phyloP scores from a whole-genome alignment of 2,888 invertebrate genomes.

The Prosopocoilus inquinatus region DNA sequence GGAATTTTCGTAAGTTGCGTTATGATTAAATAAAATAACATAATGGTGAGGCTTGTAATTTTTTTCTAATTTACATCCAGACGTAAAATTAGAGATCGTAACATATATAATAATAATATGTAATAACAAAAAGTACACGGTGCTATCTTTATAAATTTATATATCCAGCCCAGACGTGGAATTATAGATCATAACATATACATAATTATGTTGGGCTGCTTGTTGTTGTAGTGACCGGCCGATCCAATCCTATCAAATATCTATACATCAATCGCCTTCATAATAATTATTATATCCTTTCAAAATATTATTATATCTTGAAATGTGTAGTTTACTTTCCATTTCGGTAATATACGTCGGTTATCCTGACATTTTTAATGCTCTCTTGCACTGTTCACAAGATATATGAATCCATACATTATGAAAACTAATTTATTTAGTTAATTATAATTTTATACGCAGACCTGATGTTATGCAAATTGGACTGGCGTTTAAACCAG shows the following conservation, averaged over 20 bases:
- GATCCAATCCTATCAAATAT: constrained; percentile 31
- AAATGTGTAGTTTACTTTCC: not conserved
- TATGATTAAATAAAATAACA: constrained; percentile 3
- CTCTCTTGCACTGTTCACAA: too few species aligned
- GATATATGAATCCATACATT: too few species aligned
- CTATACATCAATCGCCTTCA: constrained; percentile 32
- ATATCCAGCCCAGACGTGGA: constrained; percentile 36
- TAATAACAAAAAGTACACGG: constrained; percentile 33
- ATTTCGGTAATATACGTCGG: not conserved
- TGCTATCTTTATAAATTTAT: constrained; percentile 38
- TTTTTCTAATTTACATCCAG: constrained; percentile 32
- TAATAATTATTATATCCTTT: constrained; percentile 27
- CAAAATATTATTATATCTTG: constrained; percentile 1
- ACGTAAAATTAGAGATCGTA: constrained; percentile 32
- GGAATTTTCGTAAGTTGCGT: constrained; percentile 2
- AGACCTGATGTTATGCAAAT: too few species aligned
- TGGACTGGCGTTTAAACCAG: too few species aligned
- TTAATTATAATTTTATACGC: too few species aligned
- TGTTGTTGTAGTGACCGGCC: constrained; percentile 29
- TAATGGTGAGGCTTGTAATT: constrained; percentile 16
- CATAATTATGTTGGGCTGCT: constrained; percentile 38
- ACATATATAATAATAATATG: constrained; percentile 36
- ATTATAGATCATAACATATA: constrained; percentile 42
- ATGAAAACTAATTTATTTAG: too few species aligned
- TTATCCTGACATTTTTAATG: not conserved